phyloP scores from a whole-genome alignment of 2,113 vertebrate genomes.

The Solea solea region DNA sequence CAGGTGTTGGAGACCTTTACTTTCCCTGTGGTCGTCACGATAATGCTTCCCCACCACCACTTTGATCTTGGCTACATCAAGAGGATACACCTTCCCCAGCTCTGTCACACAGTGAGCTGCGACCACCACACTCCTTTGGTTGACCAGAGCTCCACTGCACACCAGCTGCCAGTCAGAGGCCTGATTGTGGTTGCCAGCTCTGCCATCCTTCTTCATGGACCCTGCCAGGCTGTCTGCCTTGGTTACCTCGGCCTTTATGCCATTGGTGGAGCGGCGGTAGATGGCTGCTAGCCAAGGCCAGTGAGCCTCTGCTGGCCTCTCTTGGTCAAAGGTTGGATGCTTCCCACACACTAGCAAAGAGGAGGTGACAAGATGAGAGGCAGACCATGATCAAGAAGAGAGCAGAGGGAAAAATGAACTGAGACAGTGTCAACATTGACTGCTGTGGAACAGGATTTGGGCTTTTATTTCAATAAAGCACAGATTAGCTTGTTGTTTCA shows the following conservation, averaged over 20 bases:
- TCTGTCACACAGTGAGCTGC: slow-evolving; percentile 96
- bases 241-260: slow-evolving; percentile 74
- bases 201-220: slow-evolving; percentile 81
- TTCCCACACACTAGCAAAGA: slow-evolving; percentile 91
- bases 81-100: slow-evolving; percentile 87
- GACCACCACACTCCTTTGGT: slow-evolving; percentile 91
- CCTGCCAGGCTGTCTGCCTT: slow-evolving; percentile 81
- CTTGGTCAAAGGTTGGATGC: slow-evolving; percentile 83
- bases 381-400: slow-evolving; percentile 21
- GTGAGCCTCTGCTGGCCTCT: slow-evolving; percentile 81
- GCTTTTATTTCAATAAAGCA: slow-evolving; percentile 3
- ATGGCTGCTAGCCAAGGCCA: slow-evolving; percentile 98
- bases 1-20: slow-evolving; percentile 89
- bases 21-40: slow-evolving; percentile 86
- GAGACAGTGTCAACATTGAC: slow-evolving; percentile 44
- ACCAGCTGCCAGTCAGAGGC: slow-evolving; percentile 90
- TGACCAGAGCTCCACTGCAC: slow-evolving; percentile 94
- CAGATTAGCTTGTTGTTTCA: neutral
- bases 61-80: slow-evolving; percentile 88
- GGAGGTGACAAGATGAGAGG: slow-evolving; percentile 54
- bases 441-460: slow-evolving; percentile 12
- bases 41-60: slow-evolving; percentile 94
- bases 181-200: slow-evolving; percentile 45
- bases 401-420: slow-evolving; percentile 16
- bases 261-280: slow-evolving; percentile 82